Conservation (phyloP, 1,140 invertebrate genomes). For the Bactericera cockerelli region DNA sequence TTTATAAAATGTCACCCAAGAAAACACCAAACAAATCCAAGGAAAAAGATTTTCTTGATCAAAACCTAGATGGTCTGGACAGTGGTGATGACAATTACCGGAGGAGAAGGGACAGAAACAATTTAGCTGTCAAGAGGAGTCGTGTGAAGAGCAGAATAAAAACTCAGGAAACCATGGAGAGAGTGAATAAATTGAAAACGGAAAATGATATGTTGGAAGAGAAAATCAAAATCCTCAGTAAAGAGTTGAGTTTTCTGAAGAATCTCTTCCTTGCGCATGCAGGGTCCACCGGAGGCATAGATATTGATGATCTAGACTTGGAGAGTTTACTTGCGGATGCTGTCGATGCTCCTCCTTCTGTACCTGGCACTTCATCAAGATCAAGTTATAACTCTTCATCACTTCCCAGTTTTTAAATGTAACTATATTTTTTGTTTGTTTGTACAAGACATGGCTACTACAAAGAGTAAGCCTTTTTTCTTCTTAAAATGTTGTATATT, state of each 20-base stretch:
- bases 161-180: slow-evolving; percentile 61
- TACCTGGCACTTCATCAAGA: background rate
- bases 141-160: slow-evolving; percentile 68
- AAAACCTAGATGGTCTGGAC: slow-evolving; percentile 30
- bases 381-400: background rate
- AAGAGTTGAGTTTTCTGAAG: slow-evolving; percentile 72
- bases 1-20: background rate
- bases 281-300: background rate
- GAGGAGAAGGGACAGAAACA: slow-evolving; percentile 64
- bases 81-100: slow-evolving; percentile 65
- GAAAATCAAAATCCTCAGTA: slow-evolving; percentile 68
- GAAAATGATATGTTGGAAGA: slow-evolving; percentile 75
- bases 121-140: slow-evolving; percentile 77
- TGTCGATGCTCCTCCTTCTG: background rate
- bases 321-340: background rate
- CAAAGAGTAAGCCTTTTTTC: too few species aligned
- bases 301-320: background rate
- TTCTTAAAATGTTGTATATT: too few species aligned
- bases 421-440: too few species aligned
- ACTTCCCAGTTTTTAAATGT: too few species aligned
- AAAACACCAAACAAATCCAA: background rate
- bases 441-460: too few species aligned
- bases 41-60: background rate
- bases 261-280: slow-evolving; percentile 71
- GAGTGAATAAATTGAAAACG: slow-evolving; percentile 56